Evolutionary conservation across 1,140 invertebrate species (phyloP).

Genomic region (Orius insidiosus): DNA sequence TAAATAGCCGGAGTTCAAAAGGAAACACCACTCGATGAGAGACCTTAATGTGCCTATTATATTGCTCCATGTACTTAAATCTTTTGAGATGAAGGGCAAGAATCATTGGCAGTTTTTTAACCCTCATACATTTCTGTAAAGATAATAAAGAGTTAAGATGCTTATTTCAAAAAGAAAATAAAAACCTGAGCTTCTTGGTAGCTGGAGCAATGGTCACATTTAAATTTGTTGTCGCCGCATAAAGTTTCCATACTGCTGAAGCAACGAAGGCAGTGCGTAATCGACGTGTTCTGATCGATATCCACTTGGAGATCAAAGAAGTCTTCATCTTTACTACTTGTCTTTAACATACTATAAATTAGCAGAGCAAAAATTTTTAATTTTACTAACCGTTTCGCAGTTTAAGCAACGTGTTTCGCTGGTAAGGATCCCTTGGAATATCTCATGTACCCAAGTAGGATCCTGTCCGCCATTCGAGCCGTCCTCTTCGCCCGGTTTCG

Average conservation of each 20-base stretch:
- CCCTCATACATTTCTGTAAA: conserved; percentile 81
- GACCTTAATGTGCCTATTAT: conserved; percentile 96
- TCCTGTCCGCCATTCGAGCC: conserved; percentile 35
- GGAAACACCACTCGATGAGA: conserved; percentile 98
- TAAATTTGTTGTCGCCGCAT: conserved; percentile 99
- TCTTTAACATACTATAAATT: conserved; percentile 26
- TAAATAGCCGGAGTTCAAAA: conserved; percentile 90
- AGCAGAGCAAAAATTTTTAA: not conserved
- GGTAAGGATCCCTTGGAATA: conserved; percentile 97
- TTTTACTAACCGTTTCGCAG: conserved; percentile 82
- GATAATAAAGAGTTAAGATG: conserved; percentile 14
- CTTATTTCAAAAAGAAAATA: not conserved
- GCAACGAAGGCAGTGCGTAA: conserved; percentile 92
- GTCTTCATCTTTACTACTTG: conserved; percentile 97
- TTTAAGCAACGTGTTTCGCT: conserved; percentile 98
- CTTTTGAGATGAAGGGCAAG: conserved; percentile 93
- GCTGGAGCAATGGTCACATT: conserved; percentile 97
- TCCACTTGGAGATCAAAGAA: conserved; percentile 98
- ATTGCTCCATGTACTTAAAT: conserved; percentile 98
- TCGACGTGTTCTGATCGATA: conserved; percentile 97
- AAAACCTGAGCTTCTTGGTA: conserved; percentile 92
- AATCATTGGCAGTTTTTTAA: conserved; percentile 96
- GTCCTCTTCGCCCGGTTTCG: conserved; percentile 27
- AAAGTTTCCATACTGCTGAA: conserved; percentile 98
- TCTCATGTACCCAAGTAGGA: conserved; percentile 98